Evolutionary conservation across 2,113 vertebrate genomes (phyloP).

Genomic region (Megaceryle maxima): DNA sequence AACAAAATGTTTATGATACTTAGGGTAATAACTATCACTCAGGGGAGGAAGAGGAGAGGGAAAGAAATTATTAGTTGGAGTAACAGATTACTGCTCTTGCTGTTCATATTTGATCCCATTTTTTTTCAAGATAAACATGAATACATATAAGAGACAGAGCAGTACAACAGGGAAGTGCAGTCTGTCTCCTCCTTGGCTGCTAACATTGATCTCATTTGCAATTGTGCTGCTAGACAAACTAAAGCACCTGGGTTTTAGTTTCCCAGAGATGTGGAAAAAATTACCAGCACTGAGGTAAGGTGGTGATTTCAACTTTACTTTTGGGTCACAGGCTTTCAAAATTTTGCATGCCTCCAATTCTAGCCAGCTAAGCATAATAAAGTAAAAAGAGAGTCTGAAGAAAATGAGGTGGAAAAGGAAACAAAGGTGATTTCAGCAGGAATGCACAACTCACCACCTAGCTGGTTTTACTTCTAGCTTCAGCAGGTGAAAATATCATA

Average conservation of each 20-base stretch:
- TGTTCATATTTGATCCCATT: neutral
- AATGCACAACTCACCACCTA: neutral
- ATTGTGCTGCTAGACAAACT: neutral
- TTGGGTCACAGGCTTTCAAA: neutral
- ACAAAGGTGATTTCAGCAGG: neutral
- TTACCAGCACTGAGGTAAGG: neutral
- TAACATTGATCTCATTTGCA: neutral
- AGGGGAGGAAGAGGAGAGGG: neutral
- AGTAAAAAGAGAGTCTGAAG: neutral
- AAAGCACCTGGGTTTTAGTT: neutral
- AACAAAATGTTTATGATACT: neutral
- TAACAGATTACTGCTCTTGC: neutral
- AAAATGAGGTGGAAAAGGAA: neutral
- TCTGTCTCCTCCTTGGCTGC: rapidly evolving
- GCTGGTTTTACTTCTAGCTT: neutral
- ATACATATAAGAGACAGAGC: neutral
- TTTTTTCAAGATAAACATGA: neutral
- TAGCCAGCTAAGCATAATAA: neutral
- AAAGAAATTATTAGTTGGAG: neutral
- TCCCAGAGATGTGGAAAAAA: neutral
- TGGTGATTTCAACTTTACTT: neutral
- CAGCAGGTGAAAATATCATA: neutral
- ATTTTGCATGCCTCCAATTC: neutral
- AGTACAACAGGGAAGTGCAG: neutral
- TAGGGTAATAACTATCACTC: neutral